Evolutionary conservation across 2,113 vertebrate species (phyloP).

Genomic region (Dasyurus viverrinus): DNA sequence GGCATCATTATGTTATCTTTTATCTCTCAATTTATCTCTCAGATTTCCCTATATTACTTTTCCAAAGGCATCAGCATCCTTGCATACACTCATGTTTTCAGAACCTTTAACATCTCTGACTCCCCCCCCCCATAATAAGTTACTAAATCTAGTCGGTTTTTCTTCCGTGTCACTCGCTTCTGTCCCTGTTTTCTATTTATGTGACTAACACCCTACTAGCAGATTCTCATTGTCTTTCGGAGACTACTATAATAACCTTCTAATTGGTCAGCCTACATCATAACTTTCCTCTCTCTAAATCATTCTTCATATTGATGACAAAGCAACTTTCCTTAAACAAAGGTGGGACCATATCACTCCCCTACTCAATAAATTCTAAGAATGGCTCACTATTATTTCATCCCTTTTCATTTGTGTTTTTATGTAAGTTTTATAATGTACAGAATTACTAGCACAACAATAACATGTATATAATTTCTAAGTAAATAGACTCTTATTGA

Average conservation of each 20-base stretch:
- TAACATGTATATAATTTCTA: background rate
- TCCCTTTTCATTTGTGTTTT: background rate
- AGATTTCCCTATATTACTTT: background rate
- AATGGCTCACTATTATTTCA: background rate
- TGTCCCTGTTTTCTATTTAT: background rate
- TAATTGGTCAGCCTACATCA: background rate
- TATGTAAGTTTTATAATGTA: background rate
- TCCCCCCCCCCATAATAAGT: background rate
- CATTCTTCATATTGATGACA: background rate
- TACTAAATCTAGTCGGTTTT: background rate
- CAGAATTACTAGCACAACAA: background rate
- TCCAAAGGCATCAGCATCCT: background rate
- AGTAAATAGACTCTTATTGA: background rate
- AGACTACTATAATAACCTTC: background rate
- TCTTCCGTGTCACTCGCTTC: background rate
- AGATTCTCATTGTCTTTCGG: background rate
- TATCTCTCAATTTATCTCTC: background rate
- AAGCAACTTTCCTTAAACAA: background rate
- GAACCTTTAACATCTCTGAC: background rate
- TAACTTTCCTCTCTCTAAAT: background rate
- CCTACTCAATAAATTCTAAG: background rate
- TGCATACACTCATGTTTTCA: background rate
- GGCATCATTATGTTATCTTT: background rate
- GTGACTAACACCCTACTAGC: background rate
- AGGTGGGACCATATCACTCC: background rate